Percentiles rank a stretch among this genome's conserved stretches.
Evolutionary conservation across 1,140 invertebrate species (phyloP).

Genomic region (Phymorhynchus buccinoides): DNA sequence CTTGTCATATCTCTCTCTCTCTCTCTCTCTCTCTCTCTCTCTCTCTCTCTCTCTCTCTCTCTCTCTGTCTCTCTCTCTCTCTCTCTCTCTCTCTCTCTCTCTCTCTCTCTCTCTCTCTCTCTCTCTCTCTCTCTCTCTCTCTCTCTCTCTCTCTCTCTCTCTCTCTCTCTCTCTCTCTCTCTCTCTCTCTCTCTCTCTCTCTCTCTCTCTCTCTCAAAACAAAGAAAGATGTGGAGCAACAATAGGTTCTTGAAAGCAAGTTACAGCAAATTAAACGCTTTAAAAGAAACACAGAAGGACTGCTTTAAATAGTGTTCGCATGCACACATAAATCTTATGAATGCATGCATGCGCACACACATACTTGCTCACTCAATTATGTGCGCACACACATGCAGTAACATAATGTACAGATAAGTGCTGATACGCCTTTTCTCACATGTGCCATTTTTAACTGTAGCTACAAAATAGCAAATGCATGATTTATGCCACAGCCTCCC

Average conservation of each 20-base stretch:
- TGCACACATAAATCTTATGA: too few species aligned
- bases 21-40: constrained; percentile 22
- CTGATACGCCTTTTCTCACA: neutral
- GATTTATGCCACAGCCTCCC: constrained; percentile 81
- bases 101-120: constrained; percentile 3
- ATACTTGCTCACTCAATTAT: neutral
- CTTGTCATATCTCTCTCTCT: neutral
- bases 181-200: constrained; percentile 21
- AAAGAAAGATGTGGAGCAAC: too few species aligned
- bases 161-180: constrained; percentile 1
- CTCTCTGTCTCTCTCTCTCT: neutral
- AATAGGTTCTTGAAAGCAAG: too few species aligned
- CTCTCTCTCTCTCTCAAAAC: constrained; percentile 19
- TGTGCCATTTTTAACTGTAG: neutral
- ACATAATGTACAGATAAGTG: neutral
- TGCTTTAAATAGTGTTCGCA: too few species aligned
- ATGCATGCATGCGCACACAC: too few species aligned
- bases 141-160: constrained; percentile 5
- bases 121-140: constrained; percentile 26
- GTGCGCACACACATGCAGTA: neutral
- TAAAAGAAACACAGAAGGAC: too few species aligned
- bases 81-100: neutral
- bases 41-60: constrained; percentile 5
- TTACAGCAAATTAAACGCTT: too few species aligned
- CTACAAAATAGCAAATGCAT: neutral